Conservation (phyloP, 2,113 vertebrate species). For the Todiramphus chloris region DNA sequence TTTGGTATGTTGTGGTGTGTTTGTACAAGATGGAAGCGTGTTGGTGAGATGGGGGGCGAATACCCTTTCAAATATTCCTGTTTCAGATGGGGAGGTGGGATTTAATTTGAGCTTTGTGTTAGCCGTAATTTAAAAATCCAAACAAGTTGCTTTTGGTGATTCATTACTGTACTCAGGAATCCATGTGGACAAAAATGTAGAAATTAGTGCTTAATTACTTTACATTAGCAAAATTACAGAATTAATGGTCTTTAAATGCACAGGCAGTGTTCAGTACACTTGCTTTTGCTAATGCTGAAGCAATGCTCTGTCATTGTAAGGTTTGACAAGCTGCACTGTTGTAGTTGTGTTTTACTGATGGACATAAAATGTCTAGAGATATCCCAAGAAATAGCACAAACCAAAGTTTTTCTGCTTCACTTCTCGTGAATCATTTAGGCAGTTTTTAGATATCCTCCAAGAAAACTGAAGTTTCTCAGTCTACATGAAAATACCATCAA, state of each 20-base stretch:
- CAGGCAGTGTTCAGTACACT: neutral
- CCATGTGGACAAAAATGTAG: neutral
- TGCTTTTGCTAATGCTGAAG: neutral
- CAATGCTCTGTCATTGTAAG: neutral
- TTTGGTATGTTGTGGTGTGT: rapidly evolving
- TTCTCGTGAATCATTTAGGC: neutral
- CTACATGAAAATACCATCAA: neutral
- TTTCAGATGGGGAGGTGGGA: rapidly evolving
- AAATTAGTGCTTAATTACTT: neutral
- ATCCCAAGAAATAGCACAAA: neutral
- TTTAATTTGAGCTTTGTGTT: neutral
- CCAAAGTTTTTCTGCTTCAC: neutral
- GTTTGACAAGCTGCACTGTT: neutral
- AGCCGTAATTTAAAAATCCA: neutral
- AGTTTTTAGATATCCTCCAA: neutral
- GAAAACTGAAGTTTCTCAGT: neutral
- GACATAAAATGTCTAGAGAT: neutral
- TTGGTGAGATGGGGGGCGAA: neutral
- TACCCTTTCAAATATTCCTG: neutral
- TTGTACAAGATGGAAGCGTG: neutral
- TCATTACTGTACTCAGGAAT: neutral
- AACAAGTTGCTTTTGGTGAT: neutral
- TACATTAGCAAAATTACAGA: neutral
- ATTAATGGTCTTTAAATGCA: neutral
- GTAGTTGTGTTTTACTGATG: neutral